Evolutionary conservation across 2,797 vertebrate genomes (phyloP).

Genomic region (Myotis findleyi): DNA sequence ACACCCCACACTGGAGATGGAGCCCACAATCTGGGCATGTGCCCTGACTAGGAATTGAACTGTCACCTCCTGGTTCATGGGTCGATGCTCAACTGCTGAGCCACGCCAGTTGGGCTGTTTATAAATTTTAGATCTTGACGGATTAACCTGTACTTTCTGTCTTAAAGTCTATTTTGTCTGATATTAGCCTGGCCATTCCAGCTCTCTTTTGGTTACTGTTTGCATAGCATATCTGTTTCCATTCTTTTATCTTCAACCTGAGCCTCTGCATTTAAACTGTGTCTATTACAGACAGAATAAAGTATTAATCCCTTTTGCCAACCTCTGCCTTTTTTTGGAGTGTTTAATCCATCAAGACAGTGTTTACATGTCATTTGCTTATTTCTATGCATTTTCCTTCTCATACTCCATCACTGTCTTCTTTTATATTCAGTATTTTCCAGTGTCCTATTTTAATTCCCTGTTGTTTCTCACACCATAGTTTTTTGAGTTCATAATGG

Average conservation of each 20-base stretch:
- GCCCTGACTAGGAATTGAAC: too few relatives aligned
- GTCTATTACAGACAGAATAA: neutral
- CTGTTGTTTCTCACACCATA: neutral
- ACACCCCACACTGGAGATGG: too few relatives aligned
- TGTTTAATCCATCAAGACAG: neutral
- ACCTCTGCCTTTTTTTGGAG: neutral
- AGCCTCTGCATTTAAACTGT: neutral
- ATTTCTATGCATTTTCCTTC: neutral
- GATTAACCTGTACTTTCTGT: neutral
- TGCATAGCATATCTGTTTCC: neutral
- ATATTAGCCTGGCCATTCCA: neutral
- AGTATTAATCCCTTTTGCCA: neutral
- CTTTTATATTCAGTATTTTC: neutral
- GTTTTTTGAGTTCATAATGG: constrained; percentile 1
- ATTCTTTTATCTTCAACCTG: neutral
- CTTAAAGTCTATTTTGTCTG: neutral
- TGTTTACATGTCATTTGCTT: neutral
- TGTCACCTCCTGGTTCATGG: too few relatives aligned
- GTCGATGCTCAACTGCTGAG: too few relatives aligned
- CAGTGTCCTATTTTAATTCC: neutral
- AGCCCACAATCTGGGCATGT: too few relatives aligned
- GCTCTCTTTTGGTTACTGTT: neutral
- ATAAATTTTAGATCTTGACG: neutral
- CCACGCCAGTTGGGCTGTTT: neutral
- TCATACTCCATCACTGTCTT: neutral